phyloP scores from a whole-genome alignment of 2,797 vertebrate species.

The Dallia pectoralis region DNA sequence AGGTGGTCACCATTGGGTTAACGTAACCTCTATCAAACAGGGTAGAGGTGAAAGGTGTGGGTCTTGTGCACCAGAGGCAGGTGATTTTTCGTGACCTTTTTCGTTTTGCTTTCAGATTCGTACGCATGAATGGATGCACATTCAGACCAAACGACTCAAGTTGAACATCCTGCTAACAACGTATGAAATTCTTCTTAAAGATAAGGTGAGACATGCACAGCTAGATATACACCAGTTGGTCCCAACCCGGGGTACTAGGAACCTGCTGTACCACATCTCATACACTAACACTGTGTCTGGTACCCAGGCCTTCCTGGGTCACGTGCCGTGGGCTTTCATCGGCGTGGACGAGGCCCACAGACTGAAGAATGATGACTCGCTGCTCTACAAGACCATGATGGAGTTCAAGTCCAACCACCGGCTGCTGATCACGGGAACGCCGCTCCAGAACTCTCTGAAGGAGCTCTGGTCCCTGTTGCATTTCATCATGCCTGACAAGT shows the following conservation, averaged over 20 bases:
- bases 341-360: slow-evolving; percentile 98
- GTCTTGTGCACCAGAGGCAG: too few relatives aligned
- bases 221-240: too few relatives aligned
- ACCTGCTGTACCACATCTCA: background rate
- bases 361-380: slow-evolving; percentile 97
- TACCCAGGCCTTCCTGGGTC: slow-evolving; percentile 91
- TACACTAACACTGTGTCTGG: background rate
- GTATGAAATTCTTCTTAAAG: slow-evolving; percentile 96
- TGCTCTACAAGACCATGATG: slow-evolving; percentile 97
- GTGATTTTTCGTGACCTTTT: too few relatives aligned
- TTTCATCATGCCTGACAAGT: slow-evolving; percentile 99
- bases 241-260: too few relatives aligned
- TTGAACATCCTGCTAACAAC: slow-evolving; percentile 96
- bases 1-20: too few relatives aligned
- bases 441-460: slow-evolving; percentile 97
- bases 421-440: slow-evolving; percentile 97
- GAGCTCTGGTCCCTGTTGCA: slow-evolving; percentile 98
- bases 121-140: slow-evolving; percentile 98
- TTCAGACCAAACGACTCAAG: slow-evolving; percentile 91
- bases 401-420: slow-evolving; percentile 98
- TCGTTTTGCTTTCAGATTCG: slow-evolving; percentile 78
- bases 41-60: too few relatives aligned
- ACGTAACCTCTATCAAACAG: too few relatives aligned
- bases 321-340: slow-evolving; percentile 92
- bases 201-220: slow-evolving; percentile 80